A percentile compares a stretch with the other conserved stretches of the same genome.
These are phyloP conservation scores for Barbus barbus DNA, from an alignment of 2,113 vertebrate species.

Conservation along the genomic window DNA sequence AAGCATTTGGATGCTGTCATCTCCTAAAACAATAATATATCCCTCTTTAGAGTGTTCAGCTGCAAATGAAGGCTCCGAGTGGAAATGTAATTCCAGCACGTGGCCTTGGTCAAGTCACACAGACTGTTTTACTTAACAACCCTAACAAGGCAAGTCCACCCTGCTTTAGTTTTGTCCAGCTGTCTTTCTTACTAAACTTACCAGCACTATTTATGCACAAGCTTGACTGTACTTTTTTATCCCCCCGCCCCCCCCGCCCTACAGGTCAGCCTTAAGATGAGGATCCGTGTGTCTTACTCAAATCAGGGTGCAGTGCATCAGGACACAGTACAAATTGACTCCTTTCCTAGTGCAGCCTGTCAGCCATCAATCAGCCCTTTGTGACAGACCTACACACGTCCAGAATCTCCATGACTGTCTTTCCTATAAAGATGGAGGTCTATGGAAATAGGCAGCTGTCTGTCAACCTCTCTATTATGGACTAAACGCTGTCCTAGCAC, in stretches of 20 bases:
- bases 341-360: slow-evolving; percentile 76
- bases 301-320: slow-evolving; percentile 75
- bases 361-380: background rate
- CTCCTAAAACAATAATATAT: too few species aligned
- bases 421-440: background rate
- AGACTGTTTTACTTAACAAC: slow-evolving; percentile 81
- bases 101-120: slow-evolving; percentile 75
- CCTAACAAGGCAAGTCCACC: slow-evolving; percentile 80
- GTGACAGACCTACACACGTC: background rate
- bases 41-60: slow-evolving; percentile 78
- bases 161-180: background rate
- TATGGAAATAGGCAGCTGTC: background rate
- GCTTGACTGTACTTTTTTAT: slow-evolving; percentile 4
- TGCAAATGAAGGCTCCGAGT: slow-evolving; percentile 85
- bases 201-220: background rate
- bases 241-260: too few species aligned
- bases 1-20: too few species aligned
- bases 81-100: slow-evolving; percentile 76
- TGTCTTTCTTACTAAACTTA: background rate
- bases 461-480: slow-evolving; percentile 20
- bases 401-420: background rate
- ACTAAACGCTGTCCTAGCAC: background rate
- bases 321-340: slow-evolving; percentile 83
- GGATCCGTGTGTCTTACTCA: slow-evolving; percentile 81
- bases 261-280: slow-evolving; percentile 83